Conservation (phyloP, 2,797 vertebrate genomes). For the Periophthalmus magnuspinnatus region DNA sequence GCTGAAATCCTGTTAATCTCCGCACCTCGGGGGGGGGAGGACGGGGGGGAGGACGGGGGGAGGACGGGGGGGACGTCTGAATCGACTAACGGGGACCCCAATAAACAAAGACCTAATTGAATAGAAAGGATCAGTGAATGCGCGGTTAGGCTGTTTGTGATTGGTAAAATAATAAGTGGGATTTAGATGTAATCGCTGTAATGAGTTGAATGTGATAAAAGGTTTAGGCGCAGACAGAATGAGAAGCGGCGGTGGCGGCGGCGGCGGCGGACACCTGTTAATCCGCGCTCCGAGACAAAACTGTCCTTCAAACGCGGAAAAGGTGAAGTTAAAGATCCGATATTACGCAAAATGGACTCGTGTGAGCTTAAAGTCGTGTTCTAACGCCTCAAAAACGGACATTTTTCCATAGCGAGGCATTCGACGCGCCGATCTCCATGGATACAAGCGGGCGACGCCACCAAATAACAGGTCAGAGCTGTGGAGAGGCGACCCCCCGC, state of each 20-base stretch:
- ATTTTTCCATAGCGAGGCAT: no score
- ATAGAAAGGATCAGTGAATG: slow-evolving; percentile 52
- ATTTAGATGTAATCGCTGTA: slow-evolving; percentile 45
- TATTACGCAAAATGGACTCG: no score
- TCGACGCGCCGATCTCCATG: no score
- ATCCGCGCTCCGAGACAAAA: background rate
- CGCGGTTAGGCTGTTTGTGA: slow-evolving; percentile 41
- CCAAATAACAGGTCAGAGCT: no score
- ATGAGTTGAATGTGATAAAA: slow-evolving; percentile 48
- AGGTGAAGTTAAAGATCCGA: background rate
- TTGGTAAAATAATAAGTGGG: slow-evolving; percentile 53
- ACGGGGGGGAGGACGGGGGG: no score
- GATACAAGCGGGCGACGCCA: no score
- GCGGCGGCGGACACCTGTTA: slow-evolving; percentile 7
- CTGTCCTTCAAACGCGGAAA: slow-evolving; percentile 1
- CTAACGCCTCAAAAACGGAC: no score
- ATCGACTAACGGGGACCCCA: no score
- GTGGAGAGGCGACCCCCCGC: no score
- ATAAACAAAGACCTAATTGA: slow-evolving; percentile 65
- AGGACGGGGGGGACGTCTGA: no score
- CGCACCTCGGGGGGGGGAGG: slow-evolving; percentile 67
- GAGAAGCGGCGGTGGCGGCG: slow-evolving; percentile 15
- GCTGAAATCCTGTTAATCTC: slow-evolving; percentile 62
- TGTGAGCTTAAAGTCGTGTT: no score
- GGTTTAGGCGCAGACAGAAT: slow-evolving; percentile 26